phyloP scores from a whole-genome alignment of 1,140 invertebrate species.

The Zaprionus capensis region DNA sequence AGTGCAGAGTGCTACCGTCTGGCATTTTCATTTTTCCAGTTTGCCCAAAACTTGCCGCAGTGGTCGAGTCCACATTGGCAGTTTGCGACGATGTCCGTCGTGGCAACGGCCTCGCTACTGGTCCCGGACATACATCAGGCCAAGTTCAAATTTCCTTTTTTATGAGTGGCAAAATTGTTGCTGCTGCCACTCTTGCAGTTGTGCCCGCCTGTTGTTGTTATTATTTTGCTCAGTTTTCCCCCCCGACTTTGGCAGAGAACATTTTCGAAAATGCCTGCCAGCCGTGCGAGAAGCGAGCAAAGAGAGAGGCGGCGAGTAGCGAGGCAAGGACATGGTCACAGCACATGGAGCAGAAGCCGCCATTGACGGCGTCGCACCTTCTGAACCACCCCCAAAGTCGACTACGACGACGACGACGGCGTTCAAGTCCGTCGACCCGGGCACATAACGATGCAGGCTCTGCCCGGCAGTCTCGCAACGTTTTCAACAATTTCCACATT shows the following conservation, averaged over 20 bases:
- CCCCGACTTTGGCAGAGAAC: constrained; percentile 28
- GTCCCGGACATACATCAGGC: constrained; percentile 75
- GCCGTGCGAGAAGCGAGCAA: constrained; percentile 35
- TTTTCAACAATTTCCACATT: constrained; percentile 82
- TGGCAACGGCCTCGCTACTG: neutral
- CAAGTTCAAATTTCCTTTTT: constrained; percentile 80
- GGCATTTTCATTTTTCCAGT: constrained; percentile 70
- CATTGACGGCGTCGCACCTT: constrained; percentile 67
- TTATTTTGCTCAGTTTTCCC: constrained; percentile 37
- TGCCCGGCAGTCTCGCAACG: constrained; percentile 60
- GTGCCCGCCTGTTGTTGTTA: constrained; percentile 26
- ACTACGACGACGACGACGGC: constrained; percentile 26
- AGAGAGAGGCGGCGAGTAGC: constrained; percentile 13
- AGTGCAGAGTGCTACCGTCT: constrained; percentile 51
- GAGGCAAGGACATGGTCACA: constrained; percentile 68
- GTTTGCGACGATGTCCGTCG: constrained; percentile 49
- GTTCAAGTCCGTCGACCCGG: constrained; percentile 78
- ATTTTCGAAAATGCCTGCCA: constrained; percentile 76
- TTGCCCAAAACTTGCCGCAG: constrained; percentile 65
- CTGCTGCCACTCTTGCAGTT: constrained; percentile 29
- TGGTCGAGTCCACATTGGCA: constrained; percentile 73
- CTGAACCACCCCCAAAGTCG: constrained; percentile 69
- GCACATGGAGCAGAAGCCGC: constrained; percentile 53
- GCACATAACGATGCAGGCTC: constrained; percentile 80
- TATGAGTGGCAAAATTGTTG: constrained; percentile 55